Evolutionary conservation across 2,888 invertebrate genomes (phyloP).

Genomic region (Cephus rjabovi): DNA sequence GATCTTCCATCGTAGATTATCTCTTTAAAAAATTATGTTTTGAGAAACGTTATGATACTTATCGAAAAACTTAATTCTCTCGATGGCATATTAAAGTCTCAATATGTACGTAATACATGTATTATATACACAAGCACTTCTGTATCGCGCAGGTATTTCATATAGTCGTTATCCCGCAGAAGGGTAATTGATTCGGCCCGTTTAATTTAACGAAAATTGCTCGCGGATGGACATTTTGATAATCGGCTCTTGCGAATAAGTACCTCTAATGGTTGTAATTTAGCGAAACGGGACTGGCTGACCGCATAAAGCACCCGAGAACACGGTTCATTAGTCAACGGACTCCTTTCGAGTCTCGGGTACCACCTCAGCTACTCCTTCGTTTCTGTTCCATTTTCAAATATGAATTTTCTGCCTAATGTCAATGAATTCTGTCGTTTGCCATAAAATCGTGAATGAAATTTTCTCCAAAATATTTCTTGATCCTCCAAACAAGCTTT

Average conservation of each 20-base stretch:
- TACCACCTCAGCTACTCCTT: constrained; percentile 19
- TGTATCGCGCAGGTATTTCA: neutral
- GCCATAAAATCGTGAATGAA: neutral
- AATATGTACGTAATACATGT: neutral
- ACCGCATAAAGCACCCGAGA: constrained; percentile 55
- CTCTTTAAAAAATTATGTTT: neutral
- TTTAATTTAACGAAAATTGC: constrained; percentile 64
- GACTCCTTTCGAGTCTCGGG: constrained; percentile 23
- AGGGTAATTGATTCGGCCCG: constrained; percentile 61
- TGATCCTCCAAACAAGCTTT: neutral
- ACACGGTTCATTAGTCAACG: constrained; percentile 50
- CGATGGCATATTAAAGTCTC: neutral
- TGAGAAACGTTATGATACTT: neutral
- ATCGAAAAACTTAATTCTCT: neutral
- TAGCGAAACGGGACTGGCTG: constrained; percentile 55
- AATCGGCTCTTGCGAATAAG: constrained; percentile 53
- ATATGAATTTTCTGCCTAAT: neutral
- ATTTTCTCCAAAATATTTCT: neutral
- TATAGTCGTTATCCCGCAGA: neutral
- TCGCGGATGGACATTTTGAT: constrained; percentile 47
- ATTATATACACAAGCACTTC: neutral
- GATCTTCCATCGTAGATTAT: neutral
- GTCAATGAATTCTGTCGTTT: neutral
- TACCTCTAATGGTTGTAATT: constrained; percentile 63
- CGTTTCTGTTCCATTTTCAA: neutral